Percentiles rank a stretch among this genome's conserved stretches.
phyloP scores from a whole-genome alignment of 2,888 invertebrate species.

The Mantis religiosa region DNA sequence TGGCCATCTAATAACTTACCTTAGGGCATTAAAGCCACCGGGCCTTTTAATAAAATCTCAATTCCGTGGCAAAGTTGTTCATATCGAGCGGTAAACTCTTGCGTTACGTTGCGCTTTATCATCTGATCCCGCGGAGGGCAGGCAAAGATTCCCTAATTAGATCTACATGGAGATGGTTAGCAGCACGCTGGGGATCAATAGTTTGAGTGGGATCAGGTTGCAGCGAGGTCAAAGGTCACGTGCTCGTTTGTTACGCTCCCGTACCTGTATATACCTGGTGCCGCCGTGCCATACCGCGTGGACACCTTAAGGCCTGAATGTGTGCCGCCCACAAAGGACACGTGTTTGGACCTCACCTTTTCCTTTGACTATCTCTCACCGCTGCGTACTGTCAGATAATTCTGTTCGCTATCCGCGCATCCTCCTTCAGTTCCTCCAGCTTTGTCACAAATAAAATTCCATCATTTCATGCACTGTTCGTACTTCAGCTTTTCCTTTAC shows the following conservation, averaged over 20 bases:
- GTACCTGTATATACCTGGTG: background rate
- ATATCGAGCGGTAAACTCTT: background rate
- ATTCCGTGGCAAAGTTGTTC: background rate
- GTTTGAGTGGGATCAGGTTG: background rate
- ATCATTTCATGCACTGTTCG: no score
- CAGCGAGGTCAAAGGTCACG: background rate
- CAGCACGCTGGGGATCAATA: background rate
- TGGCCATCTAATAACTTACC: background rate
- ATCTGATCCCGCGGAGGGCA: background rate
- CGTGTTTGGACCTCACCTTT: no score
- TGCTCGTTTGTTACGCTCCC: background rate
- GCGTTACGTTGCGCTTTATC: background rate
- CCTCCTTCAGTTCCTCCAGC: no score
- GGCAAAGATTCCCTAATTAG: background rate
- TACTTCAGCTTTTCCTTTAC: no score
- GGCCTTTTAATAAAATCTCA: background rate
- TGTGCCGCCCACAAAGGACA: no score
- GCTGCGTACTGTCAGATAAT: no score
- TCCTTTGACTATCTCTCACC: no score
- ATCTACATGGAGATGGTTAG: background rate
- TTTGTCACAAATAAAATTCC: no score
- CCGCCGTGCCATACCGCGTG: no score
- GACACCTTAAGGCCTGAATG: background rate
- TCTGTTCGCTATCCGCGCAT: no score
- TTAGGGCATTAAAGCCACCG: background rate